phyloP scores from a whole-genome alignment of 2,797 vertebrate genomes.

The Taenioides sp. region DNA sequence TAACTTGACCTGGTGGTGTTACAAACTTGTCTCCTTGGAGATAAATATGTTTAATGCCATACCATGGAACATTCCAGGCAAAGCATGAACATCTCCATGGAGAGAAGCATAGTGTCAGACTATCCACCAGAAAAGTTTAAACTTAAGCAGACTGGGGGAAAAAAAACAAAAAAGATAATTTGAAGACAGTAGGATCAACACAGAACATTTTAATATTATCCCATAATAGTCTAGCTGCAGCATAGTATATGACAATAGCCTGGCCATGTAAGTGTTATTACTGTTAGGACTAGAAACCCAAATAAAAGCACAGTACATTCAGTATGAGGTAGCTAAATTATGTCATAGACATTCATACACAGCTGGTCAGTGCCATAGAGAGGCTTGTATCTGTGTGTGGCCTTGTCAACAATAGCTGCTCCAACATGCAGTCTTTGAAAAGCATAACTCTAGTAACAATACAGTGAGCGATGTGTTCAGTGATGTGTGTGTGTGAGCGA shows the following conservation, averaged over 20 bases:
- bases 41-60: too few relatives aligned
- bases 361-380: neutral
- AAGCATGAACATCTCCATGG: neutral
- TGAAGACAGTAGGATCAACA: neutral
- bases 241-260: neutral
- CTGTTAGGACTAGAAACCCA: too few relatives aligned
- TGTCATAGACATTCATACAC: neutral
- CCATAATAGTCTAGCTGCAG: neutral
- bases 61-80: too few relatives aligned
- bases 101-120: too few relatives aligned
- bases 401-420: neutral
- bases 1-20: too few relatives aligned
- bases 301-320: too few relatives aligned
- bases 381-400: neutral
- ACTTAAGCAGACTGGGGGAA: too few relatives aligned
- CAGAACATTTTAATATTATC: neutral
- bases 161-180: too few relatives aligned
- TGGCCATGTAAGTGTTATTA: too few relatives aligned
- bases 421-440: neutral
- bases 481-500: neutral
- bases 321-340: too few relatives aligned
- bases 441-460: neutral
- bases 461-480: conserved; percentile 22
- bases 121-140: too few relatives aligned
- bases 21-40: too few relatives aligned